phyloP scores from a whole-genome alignment of 2,797 vertebrate species.

The Typhlichthys subterraneus region DNA sequence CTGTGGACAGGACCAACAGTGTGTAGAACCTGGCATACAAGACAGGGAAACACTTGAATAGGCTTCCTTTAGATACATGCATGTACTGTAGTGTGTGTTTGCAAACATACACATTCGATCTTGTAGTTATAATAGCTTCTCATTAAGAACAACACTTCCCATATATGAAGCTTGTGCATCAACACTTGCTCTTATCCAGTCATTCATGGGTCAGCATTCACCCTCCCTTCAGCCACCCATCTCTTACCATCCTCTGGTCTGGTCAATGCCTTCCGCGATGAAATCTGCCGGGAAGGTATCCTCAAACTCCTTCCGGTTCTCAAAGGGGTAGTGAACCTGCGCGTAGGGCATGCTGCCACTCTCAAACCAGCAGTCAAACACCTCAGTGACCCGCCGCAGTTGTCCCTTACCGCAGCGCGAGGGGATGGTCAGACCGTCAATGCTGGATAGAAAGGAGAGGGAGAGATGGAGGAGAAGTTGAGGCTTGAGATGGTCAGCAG shows the following conservation, averaged over 20 bases:
- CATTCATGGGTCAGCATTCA: background rate
- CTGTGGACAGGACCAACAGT: slow-evolving; percentile 91
- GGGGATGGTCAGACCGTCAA: slow-evolving; percentile 86
- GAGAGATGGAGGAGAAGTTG: background rate
- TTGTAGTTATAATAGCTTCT: too few species aligned
- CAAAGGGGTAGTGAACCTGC: slow-evolving; percentile 94
- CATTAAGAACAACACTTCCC: too few species aligned
- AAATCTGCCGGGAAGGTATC: slow-evolving; percentile 96
- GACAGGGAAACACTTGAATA: slow-evolving; percentile 2
- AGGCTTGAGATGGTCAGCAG: too few species aligned
- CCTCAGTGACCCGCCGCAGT: slow-evolving; percentile 85
- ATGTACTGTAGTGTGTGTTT: too few species aligned
- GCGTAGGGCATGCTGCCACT: slow-evolving; percentile 98
- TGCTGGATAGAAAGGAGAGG: slow-evolving; percentile 64
- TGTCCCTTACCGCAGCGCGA: slow-evolving; percentile 87
- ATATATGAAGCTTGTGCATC: too few species aligned
- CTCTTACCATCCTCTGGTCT: slow-evolving; percentile 94
- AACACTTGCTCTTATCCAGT: slow-evolving; percentile 4
- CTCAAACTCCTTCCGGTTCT: slow-evolving; percentile 90
- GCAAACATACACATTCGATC: too few species aligned
- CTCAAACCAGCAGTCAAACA: slow-evolving; percentile 99
- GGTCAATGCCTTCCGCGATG: slow-evolving; percentile 98
- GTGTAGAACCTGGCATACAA: slow-evolving; percentile 91
- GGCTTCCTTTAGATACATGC: slow-evolving; percentile 11
- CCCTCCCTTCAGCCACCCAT: slow-evolving; percentile 6